Base-by-base conservation (phyloP, 1,140 invertebrate species). In the Camponotus floridanus region DNA sequence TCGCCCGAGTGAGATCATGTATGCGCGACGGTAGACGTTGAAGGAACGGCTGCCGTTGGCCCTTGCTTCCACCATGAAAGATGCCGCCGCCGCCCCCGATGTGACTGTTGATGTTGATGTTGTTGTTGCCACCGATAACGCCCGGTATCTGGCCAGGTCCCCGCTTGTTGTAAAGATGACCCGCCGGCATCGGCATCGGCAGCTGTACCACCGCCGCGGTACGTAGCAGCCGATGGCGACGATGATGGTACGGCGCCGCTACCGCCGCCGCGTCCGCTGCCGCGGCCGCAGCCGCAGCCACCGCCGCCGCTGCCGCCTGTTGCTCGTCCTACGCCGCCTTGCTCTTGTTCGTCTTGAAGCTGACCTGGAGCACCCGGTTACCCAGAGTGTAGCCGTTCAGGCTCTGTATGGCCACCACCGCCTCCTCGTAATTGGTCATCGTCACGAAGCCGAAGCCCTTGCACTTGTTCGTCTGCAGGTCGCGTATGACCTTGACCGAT, bases 391-490 rank as follows among this genome's bases (percentile, higher is more conserved):
- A 99, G 73, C 99, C 99, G 95, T 99, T 99, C 83, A 99, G 96
- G 86, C 98, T 98, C 95, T 99, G 98, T 92, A 99, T 99, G 76
- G 99, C 99, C 86, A 99, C 97, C 36, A 99, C 97, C 15, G 99
- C 99, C 94, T 99, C 99, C 94, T 99, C 99, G 95, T 99, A 99
- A 95, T 99, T 99, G 92, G 98, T 99, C 99, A 99, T 99, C 76
- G 99, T 99, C 84, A 99, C 99, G 95, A 99, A 99, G n/a, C 99
- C 99, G 95, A 99, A 99, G 91, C 99, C 99, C 96, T 99, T 99
- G 97, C 99, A 99, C 95, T 99, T 99, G 96, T 99, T 99, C 86
- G 99, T 99, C 95, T 99, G 98, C 92, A 99, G 96, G 95, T 99
- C 99, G 86, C 99, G 97, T 92, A 99, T 99, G 73, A 99, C 98